Percentiles rank a stretch among this genome's conserved stretches.
phyloP scores from a whole-genome alignment of 30 jellyfish, hydroid and myxozoan genomes.

The Aurelia aurita complex sp. Pacific region DNA sequence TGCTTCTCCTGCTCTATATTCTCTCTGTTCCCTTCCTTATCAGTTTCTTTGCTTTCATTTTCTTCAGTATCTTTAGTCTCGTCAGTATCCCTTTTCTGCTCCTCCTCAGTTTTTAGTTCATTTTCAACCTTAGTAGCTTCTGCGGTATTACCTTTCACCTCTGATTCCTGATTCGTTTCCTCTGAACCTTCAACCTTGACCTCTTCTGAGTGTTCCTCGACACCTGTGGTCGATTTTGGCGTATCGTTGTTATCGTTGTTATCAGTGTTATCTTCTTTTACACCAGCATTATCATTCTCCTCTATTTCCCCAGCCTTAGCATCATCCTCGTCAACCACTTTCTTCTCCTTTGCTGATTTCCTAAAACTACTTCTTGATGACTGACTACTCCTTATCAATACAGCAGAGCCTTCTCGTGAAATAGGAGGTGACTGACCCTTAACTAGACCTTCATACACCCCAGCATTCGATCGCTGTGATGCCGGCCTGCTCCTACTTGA shows the following conservation, averaged over 20 bases:
- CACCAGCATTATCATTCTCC: not conserved
- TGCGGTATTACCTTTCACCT: too few species aligned
- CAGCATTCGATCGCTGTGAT: constrained; percentile 2
- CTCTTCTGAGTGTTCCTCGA: not conserved
- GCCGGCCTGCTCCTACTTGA: constrained; percentile 23
- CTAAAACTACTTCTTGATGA: not conserved
- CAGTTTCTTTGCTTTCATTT: not conserved
- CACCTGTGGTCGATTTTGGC: not conserved
- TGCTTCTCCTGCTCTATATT: not conserved
- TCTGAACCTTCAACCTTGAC: not conserved
- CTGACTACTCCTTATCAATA: not conserved
- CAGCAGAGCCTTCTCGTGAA: constrained; percentile 16
- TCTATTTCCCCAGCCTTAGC: not conserved
- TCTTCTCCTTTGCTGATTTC: not conserved
- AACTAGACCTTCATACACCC: constrained; percentile 19
- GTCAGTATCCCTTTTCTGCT: not conserved
- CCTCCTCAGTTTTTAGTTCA: not conserved
- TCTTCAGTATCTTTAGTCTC: not conserved
- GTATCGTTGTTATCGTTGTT: not conserved
- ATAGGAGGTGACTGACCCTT: constrained; percentile 16
- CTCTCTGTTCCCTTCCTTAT: not conserved
- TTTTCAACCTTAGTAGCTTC: not conserved
- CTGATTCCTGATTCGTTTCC: not conserved
- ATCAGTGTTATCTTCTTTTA: not conserved
- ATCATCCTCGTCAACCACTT: not conserved